Base-by-base conservation (phyloP, 2,113 vertebrate genomes). In the Corythoichthys haematopterus region DNA sequence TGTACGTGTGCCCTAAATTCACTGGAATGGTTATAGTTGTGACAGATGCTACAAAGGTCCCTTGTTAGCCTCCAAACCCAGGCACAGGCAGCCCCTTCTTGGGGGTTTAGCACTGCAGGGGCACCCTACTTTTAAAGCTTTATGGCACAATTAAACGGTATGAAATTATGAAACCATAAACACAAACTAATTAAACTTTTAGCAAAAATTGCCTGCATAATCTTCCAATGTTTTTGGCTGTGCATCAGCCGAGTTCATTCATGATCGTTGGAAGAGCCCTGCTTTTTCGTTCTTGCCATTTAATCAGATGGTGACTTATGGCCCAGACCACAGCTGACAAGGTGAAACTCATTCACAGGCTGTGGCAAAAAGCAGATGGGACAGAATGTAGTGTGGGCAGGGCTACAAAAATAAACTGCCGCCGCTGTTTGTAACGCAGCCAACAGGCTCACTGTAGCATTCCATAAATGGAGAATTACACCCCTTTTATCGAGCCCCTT, bases 301-400 rank as follows among this genome's bases (percentile, higher is more conserved):
- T 77, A 77, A 74, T 72, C 76, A 68, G 57, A 60, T 56, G 36
- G 66, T 76, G 71, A 83, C 67, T 78, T 76, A 64, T 75, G 71
- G 64, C 47, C 28, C 68, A 63, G 58, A 59, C 47, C 73, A 35
- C 6, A 77, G 58, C 63, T 74, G 72, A 38, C 71, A 68, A 43
- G 60, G 67, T 81, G 66, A 64, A 65, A 66, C 74, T 53, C 69
- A 66, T 52, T 71, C 56, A 50, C 75, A 67, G 0, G 11, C 58
- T 73, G 61, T 66, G 68, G 20, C 57, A 66, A 72, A 70, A 74
- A 52, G 33, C 64, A 69, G 64, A 57, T 64, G 65, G 52, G 28
- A 69, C 69, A 53, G 63, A 66, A 72, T 48, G 57, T 28, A 58
- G 69, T 47, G 2, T 48, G 55, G 66, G 48, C 65, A 60, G 46